A percentile compares a stretch with the other conserved stretches of the same genome.
These are phyloP conservation scores for Siphonodentalium dalli DNA, from an alignment of 2,888 invertebrate genomes.

Conservation along the genomic window DNA sequence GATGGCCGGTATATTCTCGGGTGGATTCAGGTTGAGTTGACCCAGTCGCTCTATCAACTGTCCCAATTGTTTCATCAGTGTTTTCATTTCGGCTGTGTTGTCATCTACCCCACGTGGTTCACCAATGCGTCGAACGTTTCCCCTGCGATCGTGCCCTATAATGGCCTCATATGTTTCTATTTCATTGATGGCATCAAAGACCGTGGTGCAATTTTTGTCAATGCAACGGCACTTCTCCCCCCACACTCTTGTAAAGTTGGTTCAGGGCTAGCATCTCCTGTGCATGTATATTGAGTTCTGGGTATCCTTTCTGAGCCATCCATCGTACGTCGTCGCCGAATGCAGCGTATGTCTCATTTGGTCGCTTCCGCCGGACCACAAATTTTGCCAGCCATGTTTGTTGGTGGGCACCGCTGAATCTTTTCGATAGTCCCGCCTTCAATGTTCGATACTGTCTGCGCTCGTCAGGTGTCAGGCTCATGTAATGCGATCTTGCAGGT, in stretches of 20 bases:
- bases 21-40: too few species aligned
- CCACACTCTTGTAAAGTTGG: slow-evolving; percentile 21
- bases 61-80: too few species aligned
- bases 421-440: not conserved
- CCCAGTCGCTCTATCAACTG: too few species aligned
- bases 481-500: slow-evolving; percentile 11
- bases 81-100: too few species aligned
- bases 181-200: slow-evolving; percentile 11
- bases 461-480: not conserved
- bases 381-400: slow-evolving; percentile 17
- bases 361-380: slow-evolving; percentile 13
- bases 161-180: slow-evolving; percentile 20
- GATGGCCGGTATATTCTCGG: too few species aligned
- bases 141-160: too few species aligned
- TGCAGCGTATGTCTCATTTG: slow-evolving; percentile 17
- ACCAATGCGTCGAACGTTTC: too few species aligned
- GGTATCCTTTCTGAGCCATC: slow-evolving; percentile 16
- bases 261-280: slow-evolving; percentile 24
- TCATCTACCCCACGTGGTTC: too few species aligned
- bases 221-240: slow-evolving; percentile 21
- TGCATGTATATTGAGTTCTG: slow-evolving; percentile 11
- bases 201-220: slow-evolving; percentile 10
- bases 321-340: slow-evolving; percentile 21
- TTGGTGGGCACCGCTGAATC: slow-evolving; percentile 19
- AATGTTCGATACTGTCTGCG: not conserved